Evolutionary conservation across 2,888 invertebrate species (phyloP), one percentile per base, ranked within the genome.

Genomic region (Lacanobia wlatinum): DNA sequence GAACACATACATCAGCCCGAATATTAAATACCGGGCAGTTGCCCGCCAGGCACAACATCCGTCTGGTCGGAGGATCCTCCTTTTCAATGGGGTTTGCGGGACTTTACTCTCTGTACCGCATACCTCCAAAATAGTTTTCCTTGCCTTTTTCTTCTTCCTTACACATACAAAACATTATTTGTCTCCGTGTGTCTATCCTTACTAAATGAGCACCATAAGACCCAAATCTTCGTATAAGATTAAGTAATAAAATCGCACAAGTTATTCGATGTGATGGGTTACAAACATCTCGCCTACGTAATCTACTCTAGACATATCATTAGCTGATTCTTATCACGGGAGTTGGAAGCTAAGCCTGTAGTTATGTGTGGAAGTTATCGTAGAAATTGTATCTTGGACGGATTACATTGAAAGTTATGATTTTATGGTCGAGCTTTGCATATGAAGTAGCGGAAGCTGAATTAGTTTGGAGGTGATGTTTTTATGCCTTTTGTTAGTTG

Each of bases 251-350:
- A 70, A 78, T 74, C 21, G 48, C 71, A n/a, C 28, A 52, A 40
- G 21, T 38, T 59, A 67, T 69, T 40, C 18, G 40, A n/a, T 52
- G 40, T 55, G 63, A 69, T 50, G 34, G 38, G 23, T 59, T 43
- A 70, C 73, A 67, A n/a, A n/a, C n/a, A n/a, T 55, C 14, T 43
- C 62, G 55, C 79, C 84, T 60, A 84, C 84, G 50, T 48, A 14
- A 12, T 18, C 56, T 62, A n/a, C n/a, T n/a, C n/a, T n/a, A n/a
- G n/a, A n/a, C n/a, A n/a, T n/a, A n/a, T n/a, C n/a, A 55, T 70
- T 70, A 61, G 28, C 14, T 70, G 76, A 76, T 82, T 55, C 59
- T 76, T 79, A 79, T 78, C 76, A 59, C 0, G 1, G 40, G 59
- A 61, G 76, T 76, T 70, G 84, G 83, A 65, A 73, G 76, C 16